These are phyloP conservation scores for Calameuta idolon DNA, from an alignment of 2,888 invertebrate species.

Conservation along the genomic window DNA sequence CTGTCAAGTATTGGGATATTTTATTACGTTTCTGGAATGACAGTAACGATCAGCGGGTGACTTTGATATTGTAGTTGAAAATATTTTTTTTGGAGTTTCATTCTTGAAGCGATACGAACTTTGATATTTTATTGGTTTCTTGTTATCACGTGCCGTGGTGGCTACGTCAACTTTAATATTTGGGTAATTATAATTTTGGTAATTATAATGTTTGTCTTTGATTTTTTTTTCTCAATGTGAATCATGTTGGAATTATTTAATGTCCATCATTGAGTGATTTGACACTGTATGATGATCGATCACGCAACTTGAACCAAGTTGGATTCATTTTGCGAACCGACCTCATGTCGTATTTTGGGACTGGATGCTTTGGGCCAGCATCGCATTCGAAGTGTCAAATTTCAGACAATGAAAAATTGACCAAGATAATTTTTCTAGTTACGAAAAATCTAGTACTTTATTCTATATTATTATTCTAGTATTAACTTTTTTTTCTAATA, in stretches of 20 bases:
- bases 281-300: neutral
- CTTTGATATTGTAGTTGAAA: neutral
- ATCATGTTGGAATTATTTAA: neutral
- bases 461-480: no score
- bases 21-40: constrained; percentile 21
- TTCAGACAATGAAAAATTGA: neutral
- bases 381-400: neutral
- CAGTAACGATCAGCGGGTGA: neutral
- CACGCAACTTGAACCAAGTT: neutral
- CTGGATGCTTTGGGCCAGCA: neutral
- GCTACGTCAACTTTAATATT: neutral
- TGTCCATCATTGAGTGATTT: neutral
- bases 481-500: neutral
- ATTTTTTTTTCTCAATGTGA: neutral
- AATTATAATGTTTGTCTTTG: no score
- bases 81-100: neutral
- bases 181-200: neutral
- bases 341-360: neutral
- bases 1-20: constrained; percentile 22
- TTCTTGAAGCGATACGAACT: neutral
- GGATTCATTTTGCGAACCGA: neutral
- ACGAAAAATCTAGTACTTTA: neutral
- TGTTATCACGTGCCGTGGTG: no score
- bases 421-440: neutral
- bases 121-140: neutral